Conservation (phyloP, 2,113 vertebrate species). For the Podarcis muralis region DNA sequence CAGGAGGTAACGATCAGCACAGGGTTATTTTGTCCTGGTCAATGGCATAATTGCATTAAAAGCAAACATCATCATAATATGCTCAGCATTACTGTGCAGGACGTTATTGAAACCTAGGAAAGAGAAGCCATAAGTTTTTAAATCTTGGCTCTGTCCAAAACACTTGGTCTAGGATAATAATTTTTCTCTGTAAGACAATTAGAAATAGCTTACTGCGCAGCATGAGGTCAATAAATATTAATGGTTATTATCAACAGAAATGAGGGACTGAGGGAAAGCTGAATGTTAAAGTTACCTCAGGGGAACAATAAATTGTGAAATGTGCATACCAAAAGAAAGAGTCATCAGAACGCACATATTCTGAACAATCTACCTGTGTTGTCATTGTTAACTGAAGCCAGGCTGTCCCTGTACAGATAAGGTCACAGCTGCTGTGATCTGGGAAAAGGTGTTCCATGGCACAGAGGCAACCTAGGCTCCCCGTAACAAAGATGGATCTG, state of each 20-base stretch:
- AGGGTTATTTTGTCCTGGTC: not conserved
- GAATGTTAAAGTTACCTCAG: not conserved
- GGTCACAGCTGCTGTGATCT: not conserved
- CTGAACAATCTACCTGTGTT: not conserved
- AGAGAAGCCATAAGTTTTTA: not conserved
- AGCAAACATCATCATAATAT: not conserved
- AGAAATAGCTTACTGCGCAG: conserved; percentile 14
- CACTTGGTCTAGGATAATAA: not conserved
- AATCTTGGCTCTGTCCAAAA: not conserved
- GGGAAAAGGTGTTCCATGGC: not conserved
- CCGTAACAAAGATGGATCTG: not conserved
- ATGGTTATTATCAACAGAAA: not conserved
- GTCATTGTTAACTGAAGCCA: not conserved
- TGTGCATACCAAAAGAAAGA: not conserved
- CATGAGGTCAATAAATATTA: conserved; percentile 5
- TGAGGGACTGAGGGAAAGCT: not conserved
- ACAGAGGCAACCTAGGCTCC: not conserved
- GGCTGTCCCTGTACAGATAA: not conserved
- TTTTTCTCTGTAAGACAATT: not conserved
- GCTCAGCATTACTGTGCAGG: not conserved
- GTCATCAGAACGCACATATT: not conserved
- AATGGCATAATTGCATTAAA: not conserved
- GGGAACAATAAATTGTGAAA: not conserved
- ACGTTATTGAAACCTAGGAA: not conserved
- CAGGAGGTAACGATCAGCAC: not conserved